These are phyloP conservation scores for Chionodraco myersi DNA, from an alignment of 2,113 vertebrate species.

Conservation along the genomic window DNA sequence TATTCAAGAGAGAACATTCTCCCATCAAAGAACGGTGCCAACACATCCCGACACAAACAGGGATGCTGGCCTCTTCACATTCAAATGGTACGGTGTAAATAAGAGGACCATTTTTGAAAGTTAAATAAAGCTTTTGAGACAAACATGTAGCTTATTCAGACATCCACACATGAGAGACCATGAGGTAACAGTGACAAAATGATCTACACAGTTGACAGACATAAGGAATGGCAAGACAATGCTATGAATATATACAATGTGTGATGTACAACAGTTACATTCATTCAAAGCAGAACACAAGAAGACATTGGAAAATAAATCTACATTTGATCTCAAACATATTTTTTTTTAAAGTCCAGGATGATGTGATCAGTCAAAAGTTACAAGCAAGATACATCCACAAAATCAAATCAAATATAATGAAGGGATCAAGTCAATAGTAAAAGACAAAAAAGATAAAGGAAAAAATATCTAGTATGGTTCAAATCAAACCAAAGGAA, in stretches of 20 bases:
- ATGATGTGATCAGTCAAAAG: slow-evolving; percentile 63
- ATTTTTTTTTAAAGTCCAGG: slow-evolving; percentile 58
- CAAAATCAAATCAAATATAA: slow-evolving; percentile 59
- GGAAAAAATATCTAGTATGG: slow-evolving; percentile 66
- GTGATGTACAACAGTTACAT: slow-evolving; percentile 75
- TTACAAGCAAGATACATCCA: slow-evolving; percentile 73
- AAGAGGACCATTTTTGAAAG: slow-evolving; percentile 41
- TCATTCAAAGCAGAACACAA: slow-evolving; percentile 63
- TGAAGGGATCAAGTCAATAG: slow-evolving; percentile 64
- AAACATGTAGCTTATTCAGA: slow-evolving; percentile 53
- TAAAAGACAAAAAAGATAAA: slow-evolving; percentile 53
- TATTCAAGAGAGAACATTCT: slow-evolving; percentile 61
- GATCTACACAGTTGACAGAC: slow-evolving; percentile 63
- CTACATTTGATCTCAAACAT: slow-evolving; percentile 74
- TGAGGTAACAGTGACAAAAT: slow-evolving; percentile 61
- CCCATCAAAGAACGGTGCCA: slow-evolving; percentile 40
- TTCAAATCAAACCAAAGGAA: slow-evolving; percentile 75
- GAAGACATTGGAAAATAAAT: slow-evolving; percentile 49
- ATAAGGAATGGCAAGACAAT: slow-evolving; percentile 65
- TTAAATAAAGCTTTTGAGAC: slow-evolving; percentile 62
- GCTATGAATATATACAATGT: slow-evolving; percentile 71
- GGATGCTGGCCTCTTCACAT: slow-evolving; percentile 66
- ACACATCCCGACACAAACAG: slow-evolving; percentile 46
- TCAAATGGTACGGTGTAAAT: slow-evolving; percentile 65
- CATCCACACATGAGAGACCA: slow-evolving; percentile 63